Evolutionary conservation across 1,140 invertebrate species (phyloP).

Genomic region (Papilio polyxenes): DNA sequence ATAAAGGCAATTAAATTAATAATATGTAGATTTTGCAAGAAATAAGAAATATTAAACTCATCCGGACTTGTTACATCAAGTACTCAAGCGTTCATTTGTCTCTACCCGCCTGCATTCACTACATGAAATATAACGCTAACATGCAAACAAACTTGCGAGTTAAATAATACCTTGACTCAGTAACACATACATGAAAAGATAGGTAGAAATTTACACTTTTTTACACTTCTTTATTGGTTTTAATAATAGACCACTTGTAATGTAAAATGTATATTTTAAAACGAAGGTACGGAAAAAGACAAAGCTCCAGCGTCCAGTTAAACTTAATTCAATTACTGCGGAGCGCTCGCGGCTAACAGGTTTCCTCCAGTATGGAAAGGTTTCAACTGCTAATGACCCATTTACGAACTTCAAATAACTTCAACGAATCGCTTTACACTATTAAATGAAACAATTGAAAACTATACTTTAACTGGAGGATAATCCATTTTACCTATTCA

Average conservation of each 20-base stretch:
- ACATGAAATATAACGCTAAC: too few relatives aligned
- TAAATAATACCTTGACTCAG: too few relatives aligned
- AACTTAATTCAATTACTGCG: background rate
- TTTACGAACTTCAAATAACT: constrained; percentile 6
- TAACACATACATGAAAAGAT: background rate
- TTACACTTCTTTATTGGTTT: background rate
- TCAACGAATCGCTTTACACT: background rate
- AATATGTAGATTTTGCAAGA: too few relatives aligned
- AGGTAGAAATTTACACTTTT: background rate
- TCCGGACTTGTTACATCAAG: too few relatives aligned
- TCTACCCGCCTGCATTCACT: too few relatives aligned
- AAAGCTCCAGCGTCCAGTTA: background rate
- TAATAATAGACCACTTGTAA: background rate
- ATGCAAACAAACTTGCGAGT: too few relatives aligned
- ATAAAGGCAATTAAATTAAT: too few relatives aligned
- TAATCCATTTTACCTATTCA: background rate
- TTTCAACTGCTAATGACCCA: constrained; percentile 15
- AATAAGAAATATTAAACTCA: too few relatives aligned
- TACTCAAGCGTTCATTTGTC: too few relatives aligned
- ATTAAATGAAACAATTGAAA: constrained; percentile 13
- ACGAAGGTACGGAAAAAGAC: background rate
- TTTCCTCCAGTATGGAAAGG: constrained; percentile 6
- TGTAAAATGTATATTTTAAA: background rate
- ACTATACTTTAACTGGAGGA: background rate
- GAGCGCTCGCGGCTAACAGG: background rate